Percentiles rank a stretch among this genome's conserved stretches.
Evolutionary conservation across 2,797 vertebrate species (phyloP).

Genomic region (Enteromius anoplus): DNA sequence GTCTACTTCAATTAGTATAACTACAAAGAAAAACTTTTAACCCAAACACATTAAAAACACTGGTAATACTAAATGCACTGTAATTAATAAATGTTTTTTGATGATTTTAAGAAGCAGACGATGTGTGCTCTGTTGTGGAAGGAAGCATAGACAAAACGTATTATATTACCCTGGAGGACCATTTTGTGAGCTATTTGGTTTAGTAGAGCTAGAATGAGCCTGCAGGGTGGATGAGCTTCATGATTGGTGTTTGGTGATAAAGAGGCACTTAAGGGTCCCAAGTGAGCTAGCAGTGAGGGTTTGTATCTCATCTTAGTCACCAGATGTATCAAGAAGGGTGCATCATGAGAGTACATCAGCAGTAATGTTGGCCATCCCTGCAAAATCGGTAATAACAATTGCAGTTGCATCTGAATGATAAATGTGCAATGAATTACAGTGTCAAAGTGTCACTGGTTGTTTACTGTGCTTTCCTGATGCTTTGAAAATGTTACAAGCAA

Average conservation of each 20-base stretch:
- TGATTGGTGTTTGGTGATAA: slow-evolving; percentile 9
- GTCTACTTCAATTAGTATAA: background rate
- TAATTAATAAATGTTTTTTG: background rate
- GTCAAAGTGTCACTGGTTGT: background rate
- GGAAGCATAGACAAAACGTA: background rate
- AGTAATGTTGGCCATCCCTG: background rate
- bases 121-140: background rate
- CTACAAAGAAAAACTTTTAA: background rate
- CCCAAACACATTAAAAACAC: background rate
- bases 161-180: slow-evolving; percentile 7
- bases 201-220: slow-evolving; percentile 11
- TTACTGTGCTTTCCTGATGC: background rate
- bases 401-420: background rate
- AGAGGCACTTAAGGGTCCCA: slow-evolving; percentile 4
- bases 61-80: background rate
- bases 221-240: background rate
- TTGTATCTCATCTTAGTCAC: background rate
- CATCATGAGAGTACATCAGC: background rate
- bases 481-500: background rate
- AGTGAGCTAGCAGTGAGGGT: background rate
- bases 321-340: background rate
- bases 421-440: background rate
- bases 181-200: slow-evolving; percentile 16
- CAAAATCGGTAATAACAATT: background rate
- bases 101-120: background rate